Percentiles rank a stretch among this genome's conserved stretches.
Evolutionary conservation across 2,113 vertebrate genomes (phyloP).

Genomic region (Ammospiza caudacuta): DNA sequence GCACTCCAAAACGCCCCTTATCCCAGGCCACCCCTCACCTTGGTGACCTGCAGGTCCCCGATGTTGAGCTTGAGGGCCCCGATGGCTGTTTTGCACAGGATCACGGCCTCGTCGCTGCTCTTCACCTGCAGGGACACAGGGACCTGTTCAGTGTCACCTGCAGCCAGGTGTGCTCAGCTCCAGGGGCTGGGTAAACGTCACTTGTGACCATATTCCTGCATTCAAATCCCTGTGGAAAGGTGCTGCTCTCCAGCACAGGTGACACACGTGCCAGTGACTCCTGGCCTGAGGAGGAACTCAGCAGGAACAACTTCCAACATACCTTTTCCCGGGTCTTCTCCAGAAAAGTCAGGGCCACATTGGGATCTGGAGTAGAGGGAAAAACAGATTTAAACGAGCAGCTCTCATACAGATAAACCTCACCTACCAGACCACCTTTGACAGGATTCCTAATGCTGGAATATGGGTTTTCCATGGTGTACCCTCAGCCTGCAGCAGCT

Average conservation of each 20-base stretch:
- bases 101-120: conserved; percentile 92
- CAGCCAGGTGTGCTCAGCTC: not conserved
- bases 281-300: not conserved
- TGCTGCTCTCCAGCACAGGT: not conserved
- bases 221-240: not conserved
- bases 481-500: not conserved
- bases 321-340: conserved; percentile 98
- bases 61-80: conserved; percentile 94
- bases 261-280: not conserved
- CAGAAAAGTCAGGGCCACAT: conserved; percentile 89
- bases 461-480: fast-evolving
- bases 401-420: not conserved
- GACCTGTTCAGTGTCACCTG: not conserved
- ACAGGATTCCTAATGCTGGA: not conserved
- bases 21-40: conserved; percentile 73
- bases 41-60: conserved; percentile 92
- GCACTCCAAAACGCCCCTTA: fast-evolving
- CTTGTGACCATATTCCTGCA: fast-evolving
- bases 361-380: conserved; percentile 81
- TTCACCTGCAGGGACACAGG: conserved; percentile 83
- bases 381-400: not conserved
- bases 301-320: not conserved
- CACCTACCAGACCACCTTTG: fast-evolving
- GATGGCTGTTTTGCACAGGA: conserved; percentile 93
- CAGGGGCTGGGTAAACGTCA: not conserved